These are phyloP conservation scores for Carcharodon carcharias DNA, from an alignment of 2,797 vertebrate species.

Conservation along the genomic window DNA sequence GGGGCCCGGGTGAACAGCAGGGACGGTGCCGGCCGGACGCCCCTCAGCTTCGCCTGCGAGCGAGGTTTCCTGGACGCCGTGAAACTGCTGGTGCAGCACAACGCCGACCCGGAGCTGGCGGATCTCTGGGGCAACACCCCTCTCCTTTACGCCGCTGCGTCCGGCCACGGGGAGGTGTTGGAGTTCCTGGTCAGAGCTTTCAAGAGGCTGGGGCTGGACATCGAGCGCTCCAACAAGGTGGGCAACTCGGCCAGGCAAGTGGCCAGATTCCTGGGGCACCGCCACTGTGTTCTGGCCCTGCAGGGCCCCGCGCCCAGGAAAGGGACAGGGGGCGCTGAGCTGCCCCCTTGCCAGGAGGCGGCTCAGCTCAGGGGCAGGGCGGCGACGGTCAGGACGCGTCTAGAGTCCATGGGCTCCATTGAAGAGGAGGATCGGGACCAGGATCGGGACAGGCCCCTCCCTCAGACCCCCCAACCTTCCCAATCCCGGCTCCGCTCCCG, in stretches of 20 bases:
- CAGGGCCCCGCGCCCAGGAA: constrained; percentile 44
- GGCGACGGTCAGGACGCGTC: constrained; percentile 14
- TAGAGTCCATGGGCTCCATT: constrained; percentile 57
- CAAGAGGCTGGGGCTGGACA: constrained; percentile 60
- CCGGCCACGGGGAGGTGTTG: constrained; percentile 52
- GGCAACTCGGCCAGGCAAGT: constrained; percentile 59
- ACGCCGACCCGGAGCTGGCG: constrained; percentile 56
- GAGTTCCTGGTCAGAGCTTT: constrained; percentile 64
- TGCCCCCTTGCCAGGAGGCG: not conserved
- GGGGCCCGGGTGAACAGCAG: constrained; percentile 55
- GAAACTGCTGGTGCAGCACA: constrained; percentile 56
- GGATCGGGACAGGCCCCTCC: constrained; percentile 44
- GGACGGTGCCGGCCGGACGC: constrained; percentile 55
- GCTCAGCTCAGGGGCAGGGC: not conserved
- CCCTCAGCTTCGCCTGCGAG: constrained; percentile 61
- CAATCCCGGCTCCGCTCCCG: constrained; percentile 42
- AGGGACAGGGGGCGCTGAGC: constrained; percentile 35
- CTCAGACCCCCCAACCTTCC: constrained; percentile 45
- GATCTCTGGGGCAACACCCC: constrained; percentile 59
- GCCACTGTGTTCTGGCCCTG: constrained; percentile 54
- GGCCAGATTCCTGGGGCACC: constrained; percentile 58
- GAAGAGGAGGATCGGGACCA: constrained; percentile 53
- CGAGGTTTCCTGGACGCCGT: constrained; percentile 55
- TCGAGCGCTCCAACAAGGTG: constrained; percentile 59
- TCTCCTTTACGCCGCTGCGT: constrained; percentile 57